phyloP scores from a whole-genome alignment of 2,797 vertebrate genomes.

The Chiroxiphia lanceolata region DNA sequence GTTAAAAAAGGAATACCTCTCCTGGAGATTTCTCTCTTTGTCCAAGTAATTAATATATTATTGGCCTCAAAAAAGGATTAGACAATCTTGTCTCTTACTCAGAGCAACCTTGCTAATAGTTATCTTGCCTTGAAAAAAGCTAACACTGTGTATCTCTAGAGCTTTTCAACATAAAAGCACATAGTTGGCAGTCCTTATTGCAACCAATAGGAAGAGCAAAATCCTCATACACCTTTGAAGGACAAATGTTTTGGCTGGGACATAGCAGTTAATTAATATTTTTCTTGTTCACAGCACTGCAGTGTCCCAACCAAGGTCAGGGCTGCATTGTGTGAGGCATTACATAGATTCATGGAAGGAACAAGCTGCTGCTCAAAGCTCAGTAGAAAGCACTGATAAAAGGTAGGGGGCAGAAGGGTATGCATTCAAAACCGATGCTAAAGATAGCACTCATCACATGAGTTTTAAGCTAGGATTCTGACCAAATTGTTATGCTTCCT shows the following conservation, averaged over 20 bases:
- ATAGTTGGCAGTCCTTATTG: neutral
- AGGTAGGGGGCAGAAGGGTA: neutral
- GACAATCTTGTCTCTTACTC: neutral
- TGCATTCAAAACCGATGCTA: neutral
- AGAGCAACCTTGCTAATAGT: neutral
- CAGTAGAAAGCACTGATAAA: neutral
- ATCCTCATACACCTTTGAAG: neutral
- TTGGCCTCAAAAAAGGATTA: neutral
- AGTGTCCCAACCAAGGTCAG: constrained; percentile 26
- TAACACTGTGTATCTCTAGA: neutral
- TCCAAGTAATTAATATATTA: constrained; percentile 5
- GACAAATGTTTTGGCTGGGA: constrained; percentile 11
- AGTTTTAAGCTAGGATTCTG: neutral
- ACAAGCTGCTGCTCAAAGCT: neutral
- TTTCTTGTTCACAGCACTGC: constrained; percentile 18
- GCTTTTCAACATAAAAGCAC: neutral
- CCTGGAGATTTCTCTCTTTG: neutral
- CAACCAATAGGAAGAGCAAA: neutral
- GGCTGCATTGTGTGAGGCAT: neutral
- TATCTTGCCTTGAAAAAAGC: neutral
- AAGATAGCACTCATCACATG: neutral
- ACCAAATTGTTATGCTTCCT: neutral
- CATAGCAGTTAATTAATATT: constrained; percentile 42
- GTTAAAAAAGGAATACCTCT: neutral
- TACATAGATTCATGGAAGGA: neutral